Base-by-base conservation (phyloP, 2,113 vertebrate genomes). In the Larimichthys polyactis region DNA sequence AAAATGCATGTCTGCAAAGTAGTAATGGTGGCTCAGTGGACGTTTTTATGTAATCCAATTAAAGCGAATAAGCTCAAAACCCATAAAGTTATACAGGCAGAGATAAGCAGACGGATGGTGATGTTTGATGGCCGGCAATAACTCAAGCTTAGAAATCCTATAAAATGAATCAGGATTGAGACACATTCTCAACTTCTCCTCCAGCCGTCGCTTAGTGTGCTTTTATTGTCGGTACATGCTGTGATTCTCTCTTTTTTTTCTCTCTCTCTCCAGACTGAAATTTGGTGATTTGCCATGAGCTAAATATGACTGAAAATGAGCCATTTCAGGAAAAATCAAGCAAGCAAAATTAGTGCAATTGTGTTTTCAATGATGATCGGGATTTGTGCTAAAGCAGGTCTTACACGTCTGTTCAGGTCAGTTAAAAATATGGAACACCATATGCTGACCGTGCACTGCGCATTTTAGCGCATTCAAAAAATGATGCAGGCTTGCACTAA, bases 1-100 rank as follows among this genome's bases (percentile, higher is more conserved):
- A 74, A 60, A 70, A 82, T 15, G 27, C 4, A 64, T 0, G 60
- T 54, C 66, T 79, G 60, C 48, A 75, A 75, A 80, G 36, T 29
- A 62, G n/a, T 36, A 58, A 75, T 32, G 22, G 49, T 59, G 51
- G 52, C 46, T 70, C 54, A 64, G 67, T 32, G 54, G 29, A 69
- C 44, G 46, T 66, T 80, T 73, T 68, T 62, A 80, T 82, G 44
- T 71, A 71, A 75, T 83, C 55, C 49, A 74, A 57, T 83, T 78
- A 59, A 66, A 75, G 74, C 69, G 75, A 71, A 66, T 80, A 63
- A 70, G 51, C 36, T 54, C 43, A 55, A 65, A 75, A 54, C 44
- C 24, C 54, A 83, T 84, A 52, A 81, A 63, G 46, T 83, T 75
- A 78, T 65, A 74, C 16, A 57, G 3, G 36, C 49, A 65, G 32